A percentile compares a stretch with the other conserved stretches of the same genome.
Conservation (phyloP, 2,888 invertebrate species). For the Drosophila meridionalis region DNA sequence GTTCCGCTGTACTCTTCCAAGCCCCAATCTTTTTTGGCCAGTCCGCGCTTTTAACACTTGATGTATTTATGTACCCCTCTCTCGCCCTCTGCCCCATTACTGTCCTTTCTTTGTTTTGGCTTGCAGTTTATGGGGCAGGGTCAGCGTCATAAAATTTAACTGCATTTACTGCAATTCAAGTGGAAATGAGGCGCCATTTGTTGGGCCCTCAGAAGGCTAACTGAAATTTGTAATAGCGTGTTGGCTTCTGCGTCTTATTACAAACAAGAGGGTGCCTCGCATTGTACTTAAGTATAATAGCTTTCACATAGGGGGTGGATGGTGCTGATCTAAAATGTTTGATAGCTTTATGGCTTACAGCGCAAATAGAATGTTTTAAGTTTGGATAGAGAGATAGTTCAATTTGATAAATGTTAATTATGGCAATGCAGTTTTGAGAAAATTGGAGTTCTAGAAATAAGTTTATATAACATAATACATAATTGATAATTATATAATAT, state of each 20-base stretch:
- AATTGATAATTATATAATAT: no score
- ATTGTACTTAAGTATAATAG: constrained; percentile 15
- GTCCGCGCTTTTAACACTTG: constrained; percentile 43
- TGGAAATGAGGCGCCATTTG: constrained; percentile 67
- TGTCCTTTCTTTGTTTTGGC: constrained; percentile 14
- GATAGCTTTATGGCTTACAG: constrained; percentile 1
- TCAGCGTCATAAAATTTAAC: constrained; percentile 71
- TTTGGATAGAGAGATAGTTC: neutral
- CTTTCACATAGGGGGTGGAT: neutral
- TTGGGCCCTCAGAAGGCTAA: constrained; percentile 40
- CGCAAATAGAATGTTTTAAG: neutral
- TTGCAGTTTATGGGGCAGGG: constrained; percentile 52
- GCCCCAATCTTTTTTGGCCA: neutral
- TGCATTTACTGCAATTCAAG: constrained; percentile 60
- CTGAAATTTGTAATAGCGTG: constrained; percentile 42
- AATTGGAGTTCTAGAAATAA: no score
- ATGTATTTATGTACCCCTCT: constrained; percentile 60
- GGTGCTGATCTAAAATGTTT: neutral
- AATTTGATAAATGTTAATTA: neutral
- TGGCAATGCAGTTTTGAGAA: neutral
- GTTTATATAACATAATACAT: no score
- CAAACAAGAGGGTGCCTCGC: constrained; percentile 3
- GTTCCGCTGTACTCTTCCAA: constrained; percentile 12
- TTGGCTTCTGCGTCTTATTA: constrained; percentile 10
- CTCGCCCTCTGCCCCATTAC: rapidly evolving